Conservation (phyloP, 2,888 invertebrate species). For the Frankliniella intonsa region DNA sequence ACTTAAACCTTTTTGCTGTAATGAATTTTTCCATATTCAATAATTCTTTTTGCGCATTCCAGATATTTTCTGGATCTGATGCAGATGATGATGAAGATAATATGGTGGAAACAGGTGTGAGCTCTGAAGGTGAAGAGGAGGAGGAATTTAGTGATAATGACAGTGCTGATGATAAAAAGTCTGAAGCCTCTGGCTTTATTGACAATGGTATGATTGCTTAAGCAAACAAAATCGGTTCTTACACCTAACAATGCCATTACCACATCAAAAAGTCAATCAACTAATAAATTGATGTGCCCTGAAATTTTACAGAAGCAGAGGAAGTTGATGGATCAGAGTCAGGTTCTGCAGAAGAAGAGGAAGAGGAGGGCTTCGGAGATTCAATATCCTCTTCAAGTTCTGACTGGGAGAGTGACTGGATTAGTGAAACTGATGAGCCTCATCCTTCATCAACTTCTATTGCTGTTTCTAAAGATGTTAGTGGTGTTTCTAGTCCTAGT, state of each 20-base stretch:
- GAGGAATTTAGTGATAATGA: neutral
- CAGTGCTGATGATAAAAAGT: neutral
- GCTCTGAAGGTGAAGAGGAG: neutral
- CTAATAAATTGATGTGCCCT: neutral
- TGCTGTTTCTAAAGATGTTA: neutral
- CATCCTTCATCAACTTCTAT: neutral
- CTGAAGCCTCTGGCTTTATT: neutral
- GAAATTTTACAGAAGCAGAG: neutral
- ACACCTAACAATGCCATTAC: too few relatives aligned
- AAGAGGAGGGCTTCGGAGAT: neutral
- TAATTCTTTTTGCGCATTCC: neutral
- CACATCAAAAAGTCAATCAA: too few relatives aligned
- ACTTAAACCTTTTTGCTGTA: neutral
- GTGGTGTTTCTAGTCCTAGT: neutral
- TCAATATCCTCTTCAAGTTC: neutral
- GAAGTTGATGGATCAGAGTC: neutral
- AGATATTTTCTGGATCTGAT: neutral
- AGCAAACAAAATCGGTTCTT: neutral
- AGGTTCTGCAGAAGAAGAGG: neutral
- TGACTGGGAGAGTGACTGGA: neutral
- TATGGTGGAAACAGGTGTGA: neutral
- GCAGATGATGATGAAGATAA: neutral
- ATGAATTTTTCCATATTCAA: neutral
- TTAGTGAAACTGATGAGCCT: constrained; percentile 1
- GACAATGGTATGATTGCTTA: neutral